Evolutionary conservation across 2,797 vertebrate species (phyloP).

Genomic region (Orientallactaga sibirica): DNA sequence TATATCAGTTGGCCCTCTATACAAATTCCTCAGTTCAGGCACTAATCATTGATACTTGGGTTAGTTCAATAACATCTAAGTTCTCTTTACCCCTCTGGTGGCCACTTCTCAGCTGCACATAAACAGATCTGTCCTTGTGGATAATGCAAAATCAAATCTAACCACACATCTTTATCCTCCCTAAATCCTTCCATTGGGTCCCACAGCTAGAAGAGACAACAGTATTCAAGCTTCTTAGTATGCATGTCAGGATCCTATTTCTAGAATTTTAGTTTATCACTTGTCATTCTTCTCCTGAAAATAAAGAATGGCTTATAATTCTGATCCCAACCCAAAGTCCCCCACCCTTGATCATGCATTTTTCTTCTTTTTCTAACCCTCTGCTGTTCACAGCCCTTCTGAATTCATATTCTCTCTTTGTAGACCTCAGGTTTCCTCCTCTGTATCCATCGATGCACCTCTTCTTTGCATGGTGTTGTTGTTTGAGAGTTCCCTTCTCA

Average conservation of each 20-base stretch:
- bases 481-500: background rate
- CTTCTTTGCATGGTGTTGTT: background rate
- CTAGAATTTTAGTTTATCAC: slow-evolving; percentile 8
- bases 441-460: background rate
- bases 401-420: background rate
- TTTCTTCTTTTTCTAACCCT: background rate
- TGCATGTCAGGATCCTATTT: background rate
- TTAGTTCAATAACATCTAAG: background rate
- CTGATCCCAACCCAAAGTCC: accelerated
- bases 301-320: background rate
- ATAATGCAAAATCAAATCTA: background rate
- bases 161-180: background rate
- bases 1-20: background rate
- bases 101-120: background rate
- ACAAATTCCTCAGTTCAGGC: background rate
- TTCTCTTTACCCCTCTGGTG: background rate
- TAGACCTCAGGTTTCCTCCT: background rate
- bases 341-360: background rate
- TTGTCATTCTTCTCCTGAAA: background rate
- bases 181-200: background rate
- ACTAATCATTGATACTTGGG: background rate
- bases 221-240: background rate
- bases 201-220: background rate
- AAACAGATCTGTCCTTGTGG: background rate
- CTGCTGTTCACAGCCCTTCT: background rate